A percentile compares a stretch with the other conserved stretches of the same genome.
Conservation (phyloP, 2,888 invertebrate species). For the Eilema sororculum region DNA sequence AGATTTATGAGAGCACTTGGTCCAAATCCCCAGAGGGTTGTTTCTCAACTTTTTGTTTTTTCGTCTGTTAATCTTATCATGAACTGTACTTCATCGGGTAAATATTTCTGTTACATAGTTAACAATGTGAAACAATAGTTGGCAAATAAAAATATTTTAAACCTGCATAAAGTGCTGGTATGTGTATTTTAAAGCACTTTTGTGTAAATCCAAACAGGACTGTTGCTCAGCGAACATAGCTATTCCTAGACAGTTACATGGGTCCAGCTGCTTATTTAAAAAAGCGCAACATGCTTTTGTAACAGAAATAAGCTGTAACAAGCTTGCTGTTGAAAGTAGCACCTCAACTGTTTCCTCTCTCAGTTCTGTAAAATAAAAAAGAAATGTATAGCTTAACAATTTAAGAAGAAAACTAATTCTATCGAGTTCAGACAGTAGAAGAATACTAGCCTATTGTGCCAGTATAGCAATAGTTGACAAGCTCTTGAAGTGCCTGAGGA, state of each 20-base stretch:
- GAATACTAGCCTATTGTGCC: slow-evolving; percentile 87
- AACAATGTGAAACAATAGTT: slow-evolving; percentile 16
- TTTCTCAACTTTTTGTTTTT: not conserved
- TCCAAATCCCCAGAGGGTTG: not conserved
- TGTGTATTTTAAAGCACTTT: slow-evolving; percentile 94
- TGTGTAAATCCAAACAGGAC: slow-evolving; percentile 93
- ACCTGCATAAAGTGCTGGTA: slow-evolving; percentile 95
- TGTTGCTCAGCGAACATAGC: slow-evolving; percentile 97
- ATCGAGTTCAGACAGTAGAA: slow-evolving; percentile 21
- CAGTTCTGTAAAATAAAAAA: slow-evolving; percentile 88
- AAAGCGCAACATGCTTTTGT: slow-evolving; percentile 96
- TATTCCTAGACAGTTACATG: slow-evolving; percentile 97
- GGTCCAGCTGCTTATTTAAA: slow-evolving; percentile 95
- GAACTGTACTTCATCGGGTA: not conserved
- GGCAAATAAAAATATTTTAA: slow-evolving; percentile 44
- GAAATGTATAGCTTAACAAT: slow-evolving; percentile 18
- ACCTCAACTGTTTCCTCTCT: slow-evolving; percentile 97
- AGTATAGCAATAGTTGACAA: slow-evolving; percentile 97
- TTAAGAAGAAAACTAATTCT: slow-evolving; percentile 20
- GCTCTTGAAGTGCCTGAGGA: slow-evolving; percentile 93
- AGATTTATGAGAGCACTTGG: too few species aligned
- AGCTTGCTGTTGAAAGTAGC: slow-evolving; percentile 94
- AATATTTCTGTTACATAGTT: not conserved
- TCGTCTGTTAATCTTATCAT: too few species aligned
- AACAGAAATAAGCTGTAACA: slow-evolving; percentile 94